Base-by-base conservation (phyloP, 2,888 invertebrate species). In the Marasmarcha lunaedactyla region DNA sequence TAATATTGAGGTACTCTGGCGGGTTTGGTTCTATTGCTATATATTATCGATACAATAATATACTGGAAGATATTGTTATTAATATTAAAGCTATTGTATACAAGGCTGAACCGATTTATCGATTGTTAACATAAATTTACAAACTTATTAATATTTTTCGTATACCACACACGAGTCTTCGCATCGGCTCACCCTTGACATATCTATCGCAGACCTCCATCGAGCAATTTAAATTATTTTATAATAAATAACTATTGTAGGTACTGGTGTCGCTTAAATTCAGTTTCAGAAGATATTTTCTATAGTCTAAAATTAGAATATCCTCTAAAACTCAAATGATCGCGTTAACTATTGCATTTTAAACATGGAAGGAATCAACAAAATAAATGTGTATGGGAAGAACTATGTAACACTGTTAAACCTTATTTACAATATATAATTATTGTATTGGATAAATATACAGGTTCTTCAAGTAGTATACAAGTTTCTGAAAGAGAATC, bases 11-110 rank as follows among this genome's bases (percentile, higher is more conserved):
- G 81, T 81, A 81, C 58, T 74, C 56, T 77, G 79, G 77, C 70
- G 62, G 71, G 69, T 63, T 70, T 70, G 63, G 51, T 64, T 72
- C 76, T 81, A 81, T 81, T 76, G 77, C 74, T 73, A 74, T 58
- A 62, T 60, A 56, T 63, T 67, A 57, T 56, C 55, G 49, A 43
- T 51, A 53, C 54, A 52, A 53, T 59, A 54, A 55, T 55, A 59
- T 57, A 72, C 76, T 78, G 77, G 81, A 78, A 78, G 77, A 79
- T 78, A 78, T 71, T 77, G 78, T 63, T n/a, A 61, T 74, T 71
- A 58, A 71, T 67, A 74, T 81, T 83, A 83, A 81, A 83, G 79
- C 81, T 81, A 79, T 73, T 65, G 61, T 63, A 57, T 59, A 65
- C 65, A 70, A 65, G 73, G 70, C 65, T 67, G 71, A 52, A 73